These are phyloP conservation scores for Phataginus tricuspis DNA, from an alignment of 2,797 vertebrate species.

Conservation along the genomic window DNA sequence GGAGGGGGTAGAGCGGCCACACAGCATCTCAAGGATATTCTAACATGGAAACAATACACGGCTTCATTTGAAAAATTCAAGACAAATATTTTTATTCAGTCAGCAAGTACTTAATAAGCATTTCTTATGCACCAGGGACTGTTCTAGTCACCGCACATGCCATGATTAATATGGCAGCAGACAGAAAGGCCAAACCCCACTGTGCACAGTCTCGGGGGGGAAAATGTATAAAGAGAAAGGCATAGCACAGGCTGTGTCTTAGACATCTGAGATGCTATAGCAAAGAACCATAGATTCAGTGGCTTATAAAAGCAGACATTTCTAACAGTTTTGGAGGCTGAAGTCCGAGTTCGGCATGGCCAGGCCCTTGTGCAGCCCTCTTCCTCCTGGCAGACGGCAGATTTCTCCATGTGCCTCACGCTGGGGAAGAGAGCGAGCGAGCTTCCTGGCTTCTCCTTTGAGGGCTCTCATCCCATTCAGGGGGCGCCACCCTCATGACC, in stretches of 20 bases:
- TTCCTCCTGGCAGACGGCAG: neutral
- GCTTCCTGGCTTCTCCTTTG: neutral
- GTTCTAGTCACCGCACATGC: neutral
- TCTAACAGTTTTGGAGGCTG: neutral
- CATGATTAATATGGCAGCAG: neutral
- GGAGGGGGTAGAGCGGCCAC: neutral
- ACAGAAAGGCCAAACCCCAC: neutral
- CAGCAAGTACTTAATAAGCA: neutral
- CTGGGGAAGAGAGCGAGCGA: neutral
- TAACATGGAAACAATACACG: no score
- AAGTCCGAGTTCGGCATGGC: neutral
- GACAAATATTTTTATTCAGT: neutral
- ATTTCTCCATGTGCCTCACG: neutral
- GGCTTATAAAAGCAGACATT: neutral
- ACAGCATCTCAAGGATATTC: neutral
- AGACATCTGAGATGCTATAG: neutral
- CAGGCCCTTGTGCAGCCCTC: neutral
- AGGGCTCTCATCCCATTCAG: neutral
- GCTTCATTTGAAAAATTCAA: neutral
- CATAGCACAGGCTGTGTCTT: neutral
- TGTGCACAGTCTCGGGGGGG: neutral
- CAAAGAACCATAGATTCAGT: neutral
- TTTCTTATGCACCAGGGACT: neutral
- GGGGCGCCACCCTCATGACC: neutral
- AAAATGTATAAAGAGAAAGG: neutral